Percentiles rank a stretch among this genome's conserved stretches.
These are phyloP conservation scores for Spongia lamella DNA, from an alignment of 37 sponge, comb jelly and placozoan genomes.

Conservation along the genomic window DNA sequence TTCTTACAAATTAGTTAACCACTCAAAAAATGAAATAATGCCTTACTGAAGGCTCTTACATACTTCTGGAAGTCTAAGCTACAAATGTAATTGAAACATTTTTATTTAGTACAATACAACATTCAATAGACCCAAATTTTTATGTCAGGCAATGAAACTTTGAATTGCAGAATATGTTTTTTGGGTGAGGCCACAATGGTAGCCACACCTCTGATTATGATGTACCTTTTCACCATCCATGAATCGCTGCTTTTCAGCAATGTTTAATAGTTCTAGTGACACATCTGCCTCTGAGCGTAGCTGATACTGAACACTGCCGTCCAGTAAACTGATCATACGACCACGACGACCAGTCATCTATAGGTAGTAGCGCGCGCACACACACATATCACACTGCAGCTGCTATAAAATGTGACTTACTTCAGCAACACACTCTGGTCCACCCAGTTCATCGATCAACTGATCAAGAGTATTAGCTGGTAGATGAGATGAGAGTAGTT, in stretches of 20 bases:
- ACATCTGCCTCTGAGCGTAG: conserved; percentile 76
- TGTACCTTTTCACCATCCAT: conserved; percentile 92
- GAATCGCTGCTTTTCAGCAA: conserved; percentile 86
- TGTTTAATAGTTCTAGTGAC: conserved; percentile 82
- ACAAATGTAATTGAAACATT: too few relatives aligned
- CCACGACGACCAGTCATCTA: conserved; percentile 96
- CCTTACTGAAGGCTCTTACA: too few relatives aligned
- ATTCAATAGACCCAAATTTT: too few relatives aligned
- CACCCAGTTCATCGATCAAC: conserved; percentile 86
- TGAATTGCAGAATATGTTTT: too few relatives aligned
- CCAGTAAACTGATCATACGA: conserved; percentile 66
- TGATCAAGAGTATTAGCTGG: conserved; percentile 93
- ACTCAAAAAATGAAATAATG: too few relatives aligned
- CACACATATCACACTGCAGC: neutral
- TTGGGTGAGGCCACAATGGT: too few relatives aligned
- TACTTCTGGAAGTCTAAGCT: too few relatives aligned
- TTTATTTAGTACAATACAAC: too few relatives aligned
- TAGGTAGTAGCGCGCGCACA: neutral
- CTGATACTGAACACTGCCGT: conserved; percentile 87
- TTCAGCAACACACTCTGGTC: conserved; percentile 70
- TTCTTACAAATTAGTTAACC: too few relatives aligned
- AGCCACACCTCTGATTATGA: too few relatives aligned
- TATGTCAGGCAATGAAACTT: too few relatives aligned
- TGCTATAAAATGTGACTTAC: neutral
- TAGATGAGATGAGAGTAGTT: conserved; percentile 66